phyloP scores from a whole-genome alignment of 2,113 vertebrate species.

The Podiceps cristatus region DNA sequence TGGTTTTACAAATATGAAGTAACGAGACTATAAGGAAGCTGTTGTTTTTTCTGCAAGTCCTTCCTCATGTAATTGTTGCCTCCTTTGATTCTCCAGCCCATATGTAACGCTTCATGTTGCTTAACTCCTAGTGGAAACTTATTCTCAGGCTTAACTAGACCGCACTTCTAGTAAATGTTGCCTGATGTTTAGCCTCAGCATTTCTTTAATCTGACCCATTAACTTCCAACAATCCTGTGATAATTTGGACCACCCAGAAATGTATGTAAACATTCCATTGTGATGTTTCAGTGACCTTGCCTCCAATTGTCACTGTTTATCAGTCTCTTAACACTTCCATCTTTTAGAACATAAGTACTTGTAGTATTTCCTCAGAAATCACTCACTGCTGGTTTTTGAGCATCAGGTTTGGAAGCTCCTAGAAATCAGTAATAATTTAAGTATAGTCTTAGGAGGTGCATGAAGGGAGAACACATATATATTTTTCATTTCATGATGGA shows the following conservation, averaged over 20 bases:
- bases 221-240: background rate
- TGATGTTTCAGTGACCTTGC: background rate
- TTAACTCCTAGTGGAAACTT: background rate
- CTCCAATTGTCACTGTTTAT: background rate
- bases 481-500: background rate
- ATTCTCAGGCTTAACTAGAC: background rate
- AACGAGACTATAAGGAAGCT: background rate
- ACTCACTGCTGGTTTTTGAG: background rate
- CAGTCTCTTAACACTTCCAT: accelerated
- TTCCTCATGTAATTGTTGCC: background rate
- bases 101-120: accelerated
- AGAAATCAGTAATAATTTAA: background rate
- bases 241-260: background rate
- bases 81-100: background rate
- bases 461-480: background rate
- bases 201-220: background rate
- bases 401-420: background rate
- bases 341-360: background rate
- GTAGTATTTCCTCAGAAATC: background rate
- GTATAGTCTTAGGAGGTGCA: background rate
- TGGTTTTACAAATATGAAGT: background rate
- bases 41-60: background rate
- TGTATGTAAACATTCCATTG: background rate
- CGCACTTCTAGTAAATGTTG: background rate
- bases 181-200: background rate